A percentile compares a stretch with the other conserved stretches of the same genome.
Evolutionary conservation across 2,797 vertebrate species (phyloP).

Genomic region (Chanos chanos): DNA sequence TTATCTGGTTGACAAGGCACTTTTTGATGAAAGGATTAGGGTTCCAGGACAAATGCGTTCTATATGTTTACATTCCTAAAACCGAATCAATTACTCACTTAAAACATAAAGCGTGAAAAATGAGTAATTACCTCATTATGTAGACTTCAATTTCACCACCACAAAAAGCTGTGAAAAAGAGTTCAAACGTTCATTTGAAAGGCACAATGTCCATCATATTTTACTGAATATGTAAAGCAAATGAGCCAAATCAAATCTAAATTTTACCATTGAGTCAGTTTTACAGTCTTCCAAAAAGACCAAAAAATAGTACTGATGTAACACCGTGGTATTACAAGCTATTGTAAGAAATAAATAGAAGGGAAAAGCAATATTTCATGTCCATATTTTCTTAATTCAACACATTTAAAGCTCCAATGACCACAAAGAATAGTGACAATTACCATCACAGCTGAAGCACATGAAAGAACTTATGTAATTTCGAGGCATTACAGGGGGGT

Average conservation of each 20-base stretch:
- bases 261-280: background rate
- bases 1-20: too few species aligned
- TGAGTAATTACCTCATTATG: background rate
- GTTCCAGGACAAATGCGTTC: background rate
- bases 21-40: too few species aligned
- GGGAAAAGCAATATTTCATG: slow-evolving; percentile 57
- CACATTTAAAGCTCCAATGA: slow-evolving; percentile 13
- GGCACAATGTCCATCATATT: slow-evolving; percentile 16
- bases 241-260: slow-evolving; percentile 24
- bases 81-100: slow-evolving; percentile 1
- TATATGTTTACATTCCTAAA: background rate
- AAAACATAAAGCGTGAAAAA: background rate
- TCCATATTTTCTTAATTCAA: slow-evolving; percentile 52
- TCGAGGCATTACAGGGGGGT: slow-evolving; percentile 11
- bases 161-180: background rate
- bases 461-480: too few species aligned
- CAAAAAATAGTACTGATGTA: slow-evolving; percentile 28
- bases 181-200: too few species aligned
- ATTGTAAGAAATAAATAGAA: slow-evolving; percentile 51
- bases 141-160: background rate
- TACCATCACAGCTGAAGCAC: slow-evolving; percentile 14
- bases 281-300: slow-evolving; percentile 21
- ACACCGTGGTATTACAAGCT: slow-evolving; percentile 42
- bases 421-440: slow-evolving; percentile 16
- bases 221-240: slow-evolving; percentile 31